Percentiles rank a stretch among this genome's conserved stretches.
These are phyloP conservation scores for Acanthurus tractus DNA, from an alignment of 2,797 vertebrate species.

Conservation along the genomic window DNA sequence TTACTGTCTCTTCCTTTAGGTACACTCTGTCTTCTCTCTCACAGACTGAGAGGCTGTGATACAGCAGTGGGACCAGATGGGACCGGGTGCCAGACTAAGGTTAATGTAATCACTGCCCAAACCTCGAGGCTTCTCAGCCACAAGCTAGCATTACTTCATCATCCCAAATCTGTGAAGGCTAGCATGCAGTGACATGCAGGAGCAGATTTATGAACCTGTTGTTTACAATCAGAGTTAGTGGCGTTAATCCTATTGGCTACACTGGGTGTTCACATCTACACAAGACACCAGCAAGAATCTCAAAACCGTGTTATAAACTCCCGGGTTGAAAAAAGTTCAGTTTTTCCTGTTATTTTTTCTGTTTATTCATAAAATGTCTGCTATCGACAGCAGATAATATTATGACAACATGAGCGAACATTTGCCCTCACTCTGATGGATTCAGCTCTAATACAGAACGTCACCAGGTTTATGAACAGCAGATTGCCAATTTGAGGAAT, in stretches of 20 bases:
- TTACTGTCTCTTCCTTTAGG: constrained; percentile 25
- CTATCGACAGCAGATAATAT: constrained; percentile 32
- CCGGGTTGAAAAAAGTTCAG: neutral
- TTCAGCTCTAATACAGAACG: constrained; percentile 26
- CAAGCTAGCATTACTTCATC: constrained; percentile 39
- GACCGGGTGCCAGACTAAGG: constrained; percentile 58
- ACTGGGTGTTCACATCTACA: neutral
- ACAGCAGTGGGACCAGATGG: constrained; percentile 52
- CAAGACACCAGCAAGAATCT: constrained; percentile 11
- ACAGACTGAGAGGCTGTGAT: constrained; percentile 43
- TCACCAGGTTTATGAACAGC: constrained; percentile 60
- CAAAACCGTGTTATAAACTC: neutral
- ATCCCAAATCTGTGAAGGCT: constrained; percentile 12
- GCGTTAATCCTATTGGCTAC: neutral
- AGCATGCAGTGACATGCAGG: neutral
- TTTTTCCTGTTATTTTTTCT: neutral
- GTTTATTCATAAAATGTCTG: neutral
- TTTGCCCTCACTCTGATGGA: constrained; percentile 31
- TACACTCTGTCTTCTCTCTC: constrained; percentile 26
- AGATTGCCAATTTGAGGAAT: constrained; percentile 72
- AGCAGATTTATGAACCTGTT: constrained; percentile 20
- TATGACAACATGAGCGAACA: constrained; percentile 46
- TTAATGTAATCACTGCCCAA: constrained; percentile 67
- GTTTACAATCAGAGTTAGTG: neutral
- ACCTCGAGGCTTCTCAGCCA: constrained; percentile 29